phyloP scores from a whole-genome alignment of 2,888 invertebrate genomes.

The Brenthis daphne region DNA sequence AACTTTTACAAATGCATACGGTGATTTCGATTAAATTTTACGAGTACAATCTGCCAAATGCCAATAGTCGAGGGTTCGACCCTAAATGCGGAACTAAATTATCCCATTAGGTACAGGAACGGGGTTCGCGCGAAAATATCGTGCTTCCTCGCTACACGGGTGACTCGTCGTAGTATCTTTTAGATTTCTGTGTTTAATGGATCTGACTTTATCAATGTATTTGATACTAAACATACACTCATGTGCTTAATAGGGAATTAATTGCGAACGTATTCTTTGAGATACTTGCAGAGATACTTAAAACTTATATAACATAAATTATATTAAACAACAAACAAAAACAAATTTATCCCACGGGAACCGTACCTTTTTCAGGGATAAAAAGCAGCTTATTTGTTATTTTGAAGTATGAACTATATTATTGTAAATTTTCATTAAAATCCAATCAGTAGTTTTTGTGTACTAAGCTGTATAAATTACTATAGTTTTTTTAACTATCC shows the following conservation, averaged over 20 bases:
- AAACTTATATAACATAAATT: no score
- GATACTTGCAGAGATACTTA: no score
- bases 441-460: no score
- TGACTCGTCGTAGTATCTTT: slow-evolving; percentile 24
- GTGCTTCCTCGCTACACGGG: slow-evolving; percentile 70
- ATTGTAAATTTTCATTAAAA: no score
- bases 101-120: slow-evolving; percentile 74
- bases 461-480: no score
- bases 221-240: slow-evolving; percentile 1
- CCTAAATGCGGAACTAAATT: slow-evolving; percentile 70
- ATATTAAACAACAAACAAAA: no score
- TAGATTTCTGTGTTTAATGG: slow-evolving; percentile 5
- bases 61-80: slow-evolving; percentile 69
- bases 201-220: slow-evolving; percentile 3
- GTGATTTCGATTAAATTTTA: slow-evolving; percentile 41
- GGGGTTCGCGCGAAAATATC: slow-evolving; percentile 71
- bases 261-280: no score
- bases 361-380: no score
- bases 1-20: slow-evolving; percentile 14
- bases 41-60: slow-evolving; percentile 58
- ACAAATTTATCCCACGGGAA: no score
- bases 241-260: background rate
- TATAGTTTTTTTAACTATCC: no score
- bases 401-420: no score
- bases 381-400: no score